Base-by-base conservation (phyloP, 2,888 invertebrate species). In the Aplocera efformata region DNA sequence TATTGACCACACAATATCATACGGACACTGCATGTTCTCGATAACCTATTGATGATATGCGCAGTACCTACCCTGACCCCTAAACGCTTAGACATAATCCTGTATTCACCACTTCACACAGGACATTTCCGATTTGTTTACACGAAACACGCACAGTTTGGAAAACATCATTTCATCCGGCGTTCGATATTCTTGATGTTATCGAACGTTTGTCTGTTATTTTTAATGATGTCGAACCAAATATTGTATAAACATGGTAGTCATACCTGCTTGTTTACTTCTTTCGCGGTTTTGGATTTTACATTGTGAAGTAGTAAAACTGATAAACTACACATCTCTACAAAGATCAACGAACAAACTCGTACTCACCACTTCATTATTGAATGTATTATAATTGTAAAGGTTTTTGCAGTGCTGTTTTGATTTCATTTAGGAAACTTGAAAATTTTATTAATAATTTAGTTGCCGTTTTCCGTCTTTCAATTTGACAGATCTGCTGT, bases 1-100 rank as follows among this genome's bases (percentile, higher is more conserved):
- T 78, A 73, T 76, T 80, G 79, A 78, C 69, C 72, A 78, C 58
- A 48, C 55, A 42, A 63, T 63, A 66, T 71, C 82, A 79, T 78
- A 68, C 71, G 67, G 50, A 55, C 65, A 60, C 50, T 61, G 78
- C 83, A 79, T 86, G 85, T 56, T 70, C 27, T 49, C 54, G 85
- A 88, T 88, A 86, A 82, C 79, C 77, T 68, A 66, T 10, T 40
- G 42, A 49, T 59, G 69, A 68, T 68, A 72, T 43, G 49, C 50
- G 51, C 61, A 63, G 48, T 55, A 44, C 43, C 55, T 63, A 68
- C 68, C 75, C 70, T 78, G 79, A 77, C 76, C 78, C 64, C 54
- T 63, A 54, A 50, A 50, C 54, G 58, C 40, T 43, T 44, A 22
- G 63, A 48, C 58, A 36, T 48, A 61, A 56, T 72, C 65, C 62